Base-by-base conservation (phyloP, 2,888 invertebrate species). In the Xylocampa areola region DNA sequence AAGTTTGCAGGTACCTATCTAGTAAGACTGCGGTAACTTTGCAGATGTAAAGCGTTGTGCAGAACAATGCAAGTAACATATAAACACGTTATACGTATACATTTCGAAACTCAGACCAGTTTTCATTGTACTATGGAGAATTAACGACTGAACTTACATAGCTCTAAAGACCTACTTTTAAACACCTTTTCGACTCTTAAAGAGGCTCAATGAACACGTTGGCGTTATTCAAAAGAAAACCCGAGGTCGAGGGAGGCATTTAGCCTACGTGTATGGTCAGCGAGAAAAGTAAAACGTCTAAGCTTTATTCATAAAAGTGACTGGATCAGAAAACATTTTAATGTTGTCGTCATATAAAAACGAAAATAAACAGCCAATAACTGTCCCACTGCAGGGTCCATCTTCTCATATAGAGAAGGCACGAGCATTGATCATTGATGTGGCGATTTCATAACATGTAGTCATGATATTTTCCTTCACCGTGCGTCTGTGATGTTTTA, bases 161-260 rank as follows among this genome's bases (percentile, higher is more conserved):
- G 35, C 5, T 41, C 27, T 40, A 23, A 45, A 40, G 14, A 40
- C 39, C 45, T 58, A 50, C 17, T 49, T 35, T 14, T 40, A 41
- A 54, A 59, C 32, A 68, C 25, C 30, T 43, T 62, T 73, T 51
- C n/a, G 5, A 33, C 32, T 37, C 25, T 35, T 14, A 39, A 35
- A 57, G 55, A 51, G 45, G 21, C 43, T 53, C 37, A 50, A 59
- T 47, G 55, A 53, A 60, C 50, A 62, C 45, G 51, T 43, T 51
- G 40, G 29, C 45, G 25, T 62, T 67, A 73, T 76, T 78, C 61
- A 76, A 67, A 74, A 77, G 71, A 76, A 76, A 69, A 64, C 58
- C 58, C 50, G 65, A 41, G 67, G 69, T 67, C 65, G 55, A 41
- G 52, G 61, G 68, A 64, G 54, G 62, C 54, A 63, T 66, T 69